Percentiles rank a stretch among this genome's conserved stretches.
phyloP scores from a whole-genome alignment of 2,797 vertebrate species.

The Lagocephalus sceleratus region DNA sequence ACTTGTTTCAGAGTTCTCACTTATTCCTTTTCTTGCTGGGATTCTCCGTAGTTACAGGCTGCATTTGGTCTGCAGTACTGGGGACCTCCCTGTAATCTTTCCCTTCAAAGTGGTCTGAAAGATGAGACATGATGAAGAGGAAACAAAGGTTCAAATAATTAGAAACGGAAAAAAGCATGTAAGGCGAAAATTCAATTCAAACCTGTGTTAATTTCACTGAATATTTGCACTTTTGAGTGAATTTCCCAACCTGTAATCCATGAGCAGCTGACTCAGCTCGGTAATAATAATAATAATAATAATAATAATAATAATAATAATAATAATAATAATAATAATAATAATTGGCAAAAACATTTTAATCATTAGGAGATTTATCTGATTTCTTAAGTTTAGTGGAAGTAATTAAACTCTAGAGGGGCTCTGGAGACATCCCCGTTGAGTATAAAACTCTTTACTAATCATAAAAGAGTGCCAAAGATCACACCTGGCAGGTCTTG shows the following conservation, averaged over 20 bases:
- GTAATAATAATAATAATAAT: too few species aligned
- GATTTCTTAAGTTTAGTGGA: too few species aligned
- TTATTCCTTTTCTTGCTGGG: conserved; percentile 72
- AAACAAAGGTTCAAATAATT: background rate
- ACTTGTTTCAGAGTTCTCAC: conserved; percentile 79
- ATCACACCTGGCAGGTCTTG: conserved; percentile 91
- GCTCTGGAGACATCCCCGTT: too few species aligned
- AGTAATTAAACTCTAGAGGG: too few species aligned
- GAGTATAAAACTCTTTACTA: too few species aligned
- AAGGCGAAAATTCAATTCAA: background rate
- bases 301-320: too few species aligned
- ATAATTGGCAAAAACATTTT: too few species aligned
- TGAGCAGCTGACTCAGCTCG: conserved; percentile 63
- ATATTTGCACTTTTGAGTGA: background rate
- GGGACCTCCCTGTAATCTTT: conserved; percentile 91
- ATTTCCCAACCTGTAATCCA: conserved; percentile 64
- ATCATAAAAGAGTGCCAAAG: background rate
- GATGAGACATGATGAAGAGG: background rate
- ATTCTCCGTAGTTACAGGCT: conserved; percentile 57
- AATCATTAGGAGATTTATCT: too few species aligned
- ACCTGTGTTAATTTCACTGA: background rate
- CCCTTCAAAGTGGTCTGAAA: conserved; percentile 87
- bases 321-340: too few species aligned
- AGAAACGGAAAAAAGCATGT: too few species aligned
- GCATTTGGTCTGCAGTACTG: conserved; percentile 80